Percentiles rank a stretch among this genome's conserved stretches.
phyloP scores from a whole-genome alignment of 1,140 invertebrate genomes.

The Penaeus japonicus region DNA sequence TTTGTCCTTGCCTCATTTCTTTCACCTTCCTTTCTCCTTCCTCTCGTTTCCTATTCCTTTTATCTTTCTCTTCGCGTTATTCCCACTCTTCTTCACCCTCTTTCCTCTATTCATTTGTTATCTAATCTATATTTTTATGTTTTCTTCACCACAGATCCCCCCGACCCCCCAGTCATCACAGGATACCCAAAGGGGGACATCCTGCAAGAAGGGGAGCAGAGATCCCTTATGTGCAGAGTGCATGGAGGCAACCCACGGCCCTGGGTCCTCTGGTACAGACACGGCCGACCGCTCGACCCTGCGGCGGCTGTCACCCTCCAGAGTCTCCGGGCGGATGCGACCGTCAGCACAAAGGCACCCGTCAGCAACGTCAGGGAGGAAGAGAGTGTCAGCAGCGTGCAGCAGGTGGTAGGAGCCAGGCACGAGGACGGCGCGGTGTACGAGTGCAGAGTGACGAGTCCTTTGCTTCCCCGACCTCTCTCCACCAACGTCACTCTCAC shows the following conservation, averaged over 20 bases:
- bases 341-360: neutral
- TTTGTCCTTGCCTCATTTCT: too few relatives aligned
- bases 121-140: neutral
- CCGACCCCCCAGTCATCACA: constrained; percentile 83
- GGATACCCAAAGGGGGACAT: constrained; percentile 81
- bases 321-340: neutral
- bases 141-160: constrained; percentile 77
- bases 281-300: constrained; percentile 39
- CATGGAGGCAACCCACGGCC: constrained; percentile 92
- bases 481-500: neutral
- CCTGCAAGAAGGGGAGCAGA: constrained; percentile 82
- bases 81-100: too few relatives aligned
- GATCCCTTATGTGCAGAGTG: constrained; percentile 88
- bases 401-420: constrained; percentile 7
- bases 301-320: constrained; percentile 72
- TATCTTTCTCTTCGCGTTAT: too few relatives aligned
- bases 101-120: too few relatives aligned
- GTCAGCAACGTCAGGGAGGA: neutral
- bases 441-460: neutral
- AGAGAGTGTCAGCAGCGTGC: neutral
- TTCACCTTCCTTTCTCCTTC: too few relatives aligned
- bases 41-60: too few relatives aligned
- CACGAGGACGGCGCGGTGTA: constrained; percentile 19
- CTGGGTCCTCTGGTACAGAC: constrained; percentile 86
- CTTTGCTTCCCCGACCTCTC: neutral